Evolutionary conservation across 2,113 vertebrate species (phyloP).

Genomic region (Percina caprodes): DNA sequence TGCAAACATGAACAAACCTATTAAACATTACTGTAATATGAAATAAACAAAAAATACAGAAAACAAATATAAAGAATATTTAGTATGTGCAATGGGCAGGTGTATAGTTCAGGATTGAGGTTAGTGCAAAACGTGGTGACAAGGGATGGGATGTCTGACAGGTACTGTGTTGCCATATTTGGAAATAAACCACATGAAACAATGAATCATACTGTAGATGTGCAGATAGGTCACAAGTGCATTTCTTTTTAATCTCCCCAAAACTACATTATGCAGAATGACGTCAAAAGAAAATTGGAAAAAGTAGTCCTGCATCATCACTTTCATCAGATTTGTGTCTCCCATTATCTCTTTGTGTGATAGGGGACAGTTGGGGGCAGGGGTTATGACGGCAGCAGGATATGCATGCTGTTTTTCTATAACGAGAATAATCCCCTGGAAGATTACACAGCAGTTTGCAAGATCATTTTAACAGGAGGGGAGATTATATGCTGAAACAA

Average conservation of each 20-base stretch:
- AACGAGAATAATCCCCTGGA: constrained; percentile 62
- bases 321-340: constrained; percentile 29
- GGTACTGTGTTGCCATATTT: background rate
- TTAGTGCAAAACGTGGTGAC: too few species aligned
- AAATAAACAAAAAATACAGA: too few species aligned
- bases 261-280: constrained; percentile 14
- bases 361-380: background rate
- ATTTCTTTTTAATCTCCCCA: constrained; percentile 12
- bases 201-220: background rate
- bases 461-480: constrained; percentile 53
- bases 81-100: too few species aligned
- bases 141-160: background rate
- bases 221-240: background rate
- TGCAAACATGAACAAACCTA: too few species aligned
- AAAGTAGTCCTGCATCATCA: constrained; percentile 6
- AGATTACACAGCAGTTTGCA: constrained; percentile 70
- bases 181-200: background rate
- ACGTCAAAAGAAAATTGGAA: constrained; percentile 20
- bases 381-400: background rate
- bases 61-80: too few species aligned
- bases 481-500: constrained; percentile 73
- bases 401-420: background rate
- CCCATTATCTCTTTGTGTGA: background rate
- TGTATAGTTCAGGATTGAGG: too few species aligned
- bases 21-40: too few species aligned